Conservation (phyloP, 64 coral and sea anemone species). For the Orbicella faveolata region DNA sequence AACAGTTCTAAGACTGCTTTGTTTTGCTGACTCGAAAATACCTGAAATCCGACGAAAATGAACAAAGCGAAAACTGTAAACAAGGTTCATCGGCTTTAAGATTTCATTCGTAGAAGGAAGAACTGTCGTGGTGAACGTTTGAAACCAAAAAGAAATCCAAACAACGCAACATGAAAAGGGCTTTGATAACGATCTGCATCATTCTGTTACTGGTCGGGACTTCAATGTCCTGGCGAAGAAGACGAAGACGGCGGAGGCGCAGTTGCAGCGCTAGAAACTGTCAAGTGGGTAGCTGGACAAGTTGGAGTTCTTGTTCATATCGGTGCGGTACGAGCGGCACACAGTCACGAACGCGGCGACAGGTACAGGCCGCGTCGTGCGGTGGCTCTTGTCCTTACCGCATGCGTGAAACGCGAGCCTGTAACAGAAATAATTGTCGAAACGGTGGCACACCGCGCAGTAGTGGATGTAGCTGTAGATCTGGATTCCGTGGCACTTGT, state of each 20-base stretch:
- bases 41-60: too few relatives aligned
- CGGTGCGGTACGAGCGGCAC: slow-evolving; percentile 60
- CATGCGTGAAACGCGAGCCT: slow-evolving; percentile 16
- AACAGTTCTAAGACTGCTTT: too few relatives aligned
- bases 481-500: slow-evolving; percentile 58
- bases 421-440: slow-evolving; percentile 58
- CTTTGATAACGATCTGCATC: not conserved
- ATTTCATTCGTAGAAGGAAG: too few relatives aligned
- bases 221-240: slow-evolving; percentile 29
- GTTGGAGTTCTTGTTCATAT: slow-evolving; percentile 67
- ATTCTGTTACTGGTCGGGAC: not conserved
- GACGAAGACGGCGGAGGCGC: slow-evolving; percentile 39
- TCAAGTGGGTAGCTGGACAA: slow-evolving; percentile 35
- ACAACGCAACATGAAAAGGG: not conserved
- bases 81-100: not conserved
- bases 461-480: slow-evolving; percentile 46
- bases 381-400: slow-evolving; percentile 47
- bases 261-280: slow-evolving; percentile 34
- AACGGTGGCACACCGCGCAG: slow-evolving; percentile 65
- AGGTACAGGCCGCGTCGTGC: not conserved
- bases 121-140: not conserved
- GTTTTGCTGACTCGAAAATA: too few relatives aligned
- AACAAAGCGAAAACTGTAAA: not conserved
- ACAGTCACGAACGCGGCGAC: slow-evolving; percentile 22
- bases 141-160: not conserved